phyloP scores from a whole-genome alignment of 2,888 invertebrate genomes.

The Masnerella sp. region DNA sequence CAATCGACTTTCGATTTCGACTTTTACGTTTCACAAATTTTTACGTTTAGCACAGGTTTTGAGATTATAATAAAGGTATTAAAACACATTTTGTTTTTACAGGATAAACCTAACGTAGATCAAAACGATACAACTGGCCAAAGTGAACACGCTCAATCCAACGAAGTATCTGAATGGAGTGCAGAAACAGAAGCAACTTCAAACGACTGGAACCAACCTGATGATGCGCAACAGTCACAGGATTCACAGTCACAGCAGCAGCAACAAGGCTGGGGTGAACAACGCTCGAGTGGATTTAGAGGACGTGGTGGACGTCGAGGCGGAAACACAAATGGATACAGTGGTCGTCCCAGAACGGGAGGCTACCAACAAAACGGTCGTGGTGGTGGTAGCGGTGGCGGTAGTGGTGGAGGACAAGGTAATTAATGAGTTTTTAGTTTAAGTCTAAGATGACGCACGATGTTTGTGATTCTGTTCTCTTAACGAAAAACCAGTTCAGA shows the following conservation, averaged over 20 bases:
- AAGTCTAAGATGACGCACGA: no score
- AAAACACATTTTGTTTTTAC: no score
- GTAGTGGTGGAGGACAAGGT: constrained; percentile 63
- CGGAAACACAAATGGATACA: constrained; percentile 79
- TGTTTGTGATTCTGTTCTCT: no score
- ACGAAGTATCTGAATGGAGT: constrained; percentile 71
- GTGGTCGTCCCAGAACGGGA: constrained; percentile 79
- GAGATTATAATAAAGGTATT: no score
- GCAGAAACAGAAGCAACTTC: constrained; percentile 64
- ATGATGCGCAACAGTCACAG: constrained; percentile 71
- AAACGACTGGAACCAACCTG: constrained; percentile 76
- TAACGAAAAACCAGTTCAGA: no score
- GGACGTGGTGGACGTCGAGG: constrained; percentile 78
- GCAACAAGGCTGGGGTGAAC: constrained; percentile 72
- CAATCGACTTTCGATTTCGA: no score
- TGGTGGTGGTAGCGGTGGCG: constrained; percentile 69
- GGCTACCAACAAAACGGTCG: constrained; percentile 76
- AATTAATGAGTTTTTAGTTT: no score
- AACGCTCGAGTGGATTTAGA: constrained; percentile 73
- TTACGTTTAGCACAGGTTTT: no score
- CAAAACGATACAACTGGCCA: constrained; percentile 67
- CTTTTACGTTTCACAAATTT: no score
- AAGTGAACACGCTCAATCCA: constrained; percentile 65
- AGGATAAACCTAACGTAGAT: constrained; percentile 69
- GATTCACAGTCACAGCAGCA: constrained; percentile 68